A percentile compares a stretch with the other conserved stretches of the same genome.
Evolutionary conservation across 92 coral and sea anemone species (phyloP).

Genomic region (Parazoanthus swiftii): DNA sequence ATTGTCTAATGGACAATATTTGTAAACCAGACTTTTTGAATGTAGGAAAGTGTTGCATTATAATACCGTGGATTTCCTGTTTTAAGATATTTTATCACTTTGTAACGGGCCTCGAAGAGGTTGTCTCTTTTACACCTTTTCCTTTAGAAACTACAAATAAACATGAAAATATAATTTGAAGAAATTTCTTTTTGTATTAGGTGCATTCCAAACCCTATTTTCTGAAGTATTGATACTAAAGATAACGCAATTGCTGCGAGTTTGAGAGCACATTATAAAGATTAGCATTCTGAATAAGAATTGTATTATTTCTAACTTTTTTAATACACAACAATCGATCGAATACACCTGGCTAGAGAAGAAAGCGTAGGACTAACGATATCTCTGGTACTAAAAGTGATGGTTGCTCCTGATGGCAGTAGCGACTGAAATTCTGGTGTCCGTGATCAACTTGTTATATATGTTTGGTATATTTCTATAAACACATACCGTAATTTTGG

Average conservation of each 20-base stretch:
- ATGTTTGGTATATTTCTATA: background rate
- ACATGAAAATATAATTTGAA: background rate
- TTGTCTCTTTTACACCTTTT: background rate
- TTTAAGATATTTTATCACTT: background rate
- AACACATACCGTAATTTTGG: constrained; percentile 43
- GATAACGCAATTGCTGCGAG: background rate
- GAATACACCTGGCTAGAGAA: background rate
- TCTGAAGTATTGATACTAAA: no score
- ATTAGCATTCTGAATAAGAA: background rate
- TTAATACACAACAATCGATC: background rate
- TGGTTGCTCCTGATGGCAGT: background rate
- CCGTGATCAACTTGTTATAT: background rate
- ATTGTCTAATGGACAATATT: background rate
- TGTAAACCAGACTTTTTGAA: background rate
- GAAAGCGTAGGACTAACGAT: no score
- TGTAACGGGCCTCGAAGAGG: background rate
- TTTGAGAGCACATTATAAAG: background rate
- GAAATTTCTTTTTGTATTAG: background rate
- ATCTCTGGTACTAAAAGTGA: background rate
- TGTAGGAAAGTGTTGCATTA: no score
- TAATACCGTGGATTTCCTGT: background rate
- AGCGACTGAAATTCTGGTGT: background rate
- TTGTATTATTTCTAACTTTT: background rate
- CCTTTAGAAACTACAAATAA: no score
- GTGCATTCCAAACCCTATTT: background rate